A percentile compares a stretch with the other conserved stretches of the same genome.
Conservation (phyloP, 2,888 invertebrate species). For the Caenorhabditis zanzibari region DNA sequence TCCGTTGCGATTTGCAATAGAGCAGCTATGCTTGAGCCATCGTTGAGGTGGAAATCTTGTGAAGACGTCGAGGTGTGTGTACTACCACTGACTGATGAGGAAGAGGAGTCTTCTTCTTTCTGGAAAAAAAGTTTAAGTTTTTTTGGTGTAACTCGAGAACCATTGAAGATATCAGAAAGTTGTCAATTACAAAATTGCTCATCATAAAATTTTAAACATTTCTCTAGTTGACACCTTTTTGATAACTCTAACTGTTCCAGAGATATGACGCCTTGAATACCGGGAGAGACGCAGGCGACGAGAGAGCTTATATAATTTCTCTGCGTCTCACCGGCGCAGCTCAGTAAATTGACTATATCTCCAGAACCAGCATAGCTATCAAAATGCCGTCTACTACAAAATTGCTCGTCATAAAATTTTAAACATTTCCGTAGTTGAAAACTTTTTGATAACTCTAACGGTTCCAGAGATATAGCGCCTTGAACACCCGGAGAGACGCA, state of each 20-base stretch:
- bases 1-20: slow-evolving; percentile 76
- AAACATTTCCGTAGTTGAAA: neutral
- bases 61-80: slow-evolving; percentile 46
- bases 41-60: slow-evolving; percentile 68
- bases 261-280: too few species aligned
- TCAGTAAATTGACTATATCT: neutral
- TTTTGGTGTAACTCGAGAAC: neutral
- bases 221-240: too few species aligned
- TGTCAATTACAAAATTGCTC: too few species aligned
- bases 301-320: neutral
- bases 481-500: neutral
- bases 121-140: slow-evolving; percentile 10
- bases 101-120: slow-evolving; percentile 72
- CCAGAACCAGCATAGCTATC: neutral
- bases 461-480: neutral
- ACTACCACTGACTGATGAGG: slow-evolving; percentile 69
- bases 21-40: slow-evolving; percentile 70
- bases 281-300: neutral
- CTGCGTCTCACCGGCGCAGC: too few species aligned
- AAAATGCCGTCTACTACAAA: neutral
- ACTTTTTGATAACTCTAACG: neutral
- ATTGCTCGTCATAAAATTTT: neutral
- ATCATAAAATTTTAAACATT: too few species aligned
- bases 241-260: too few species aligned
- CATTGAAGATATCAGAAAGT: neutral